A percentile compares a stretch with the other conserved stretches of the same genome.
phyloP scores from a whole-genome alignment of 2,113 vertebrate genomes.

The Oncorhynchus masou region DNA sequence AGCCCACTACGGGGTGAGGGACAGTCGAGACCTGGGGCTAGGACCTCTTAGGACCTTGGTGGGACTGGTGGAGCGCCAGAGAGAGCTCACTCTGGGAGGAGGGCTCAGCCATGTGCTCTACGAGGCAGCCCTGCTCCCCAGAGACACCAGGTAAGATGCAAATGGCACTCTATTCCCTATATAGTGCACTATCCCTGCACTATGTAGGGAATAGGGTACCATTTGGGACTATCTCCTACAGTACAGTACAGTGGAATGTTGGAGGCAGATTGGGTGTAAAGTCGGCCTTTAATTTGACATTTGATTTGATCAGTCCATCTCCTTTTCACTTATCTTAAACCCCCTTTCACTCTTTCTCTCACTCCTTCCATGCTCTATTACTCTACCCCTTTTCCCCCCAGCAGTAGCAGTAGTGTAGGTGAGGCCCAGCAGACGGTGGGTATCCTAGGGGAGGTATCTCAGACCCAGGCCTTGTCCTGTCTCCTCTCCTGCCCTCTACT shows the following conservation, averaged over 20 bases:
- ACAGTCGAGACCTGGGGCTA: constrained; percentile 73
- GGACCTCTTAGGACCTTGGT: constrained; percentile 64
- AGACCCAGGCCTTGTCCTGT: constrained; percentile 63
- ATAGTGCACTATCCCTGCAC: background rate
- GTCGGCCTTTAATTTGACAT: background rate
- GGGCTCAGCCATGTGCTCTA: constrained; percentile 61
- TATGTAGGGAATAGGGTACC: background rate
- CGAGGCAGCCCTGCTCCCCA: constrained; percentile 69
- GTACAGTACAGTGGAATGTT: no score
- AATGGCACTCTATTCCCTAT: background rate
- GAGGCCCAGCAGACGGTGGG: constrained; percentile 56
- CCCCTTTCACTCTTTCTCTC: background rate
- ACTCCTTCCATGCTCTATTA: background rate
- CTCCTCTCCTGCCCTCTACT: constrained; percentile 73
- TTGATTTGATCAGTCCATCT: background rate
- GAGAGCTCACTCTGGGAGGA: constrained; percentile 36
- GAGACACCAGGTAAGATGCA: constrained; percentile 48
- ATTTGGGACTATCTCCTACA: no score
- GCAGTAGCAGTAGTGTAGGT: constrained; percentile 33
- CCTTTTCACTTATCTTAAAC: background rate
- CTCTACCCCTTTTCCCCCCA: background rate
- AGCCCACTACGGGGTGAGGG: constrained; percentile 67
- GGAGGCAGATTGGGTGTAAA: no score
- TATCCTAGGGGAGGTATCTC: constrained; percentile 64
- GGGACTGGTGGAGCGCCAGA: constrained; percentile 61